Conservation (phyloP, 2,888 invertebrate species). For the Rugalucina vietnamica region DNA sequence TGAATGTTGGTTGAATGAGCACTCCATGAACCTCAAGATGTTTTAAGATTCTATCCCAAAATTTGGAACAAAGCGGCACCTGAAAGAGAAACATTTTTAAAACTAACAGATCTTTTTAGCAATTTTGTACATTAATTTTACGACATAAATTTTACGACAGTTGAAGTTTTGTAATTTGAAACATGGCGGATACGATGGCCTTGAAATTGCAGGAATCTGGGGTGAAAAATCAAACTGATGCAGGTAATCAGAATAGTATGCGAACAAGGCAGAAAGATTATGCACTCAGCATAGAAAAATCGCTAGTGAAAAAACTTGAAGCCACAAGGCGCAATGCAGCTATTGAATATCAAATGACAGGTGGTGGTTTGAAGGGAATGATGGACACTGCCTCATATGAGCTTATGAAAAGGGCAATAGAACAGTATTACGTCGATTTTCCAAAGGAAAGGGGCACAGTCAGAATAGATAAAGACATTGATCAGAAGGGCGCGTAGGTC, state of each 20-base stretch:
- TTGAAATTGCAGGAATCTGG: neutral
- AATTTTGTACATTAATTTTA: too few relatives aligned
- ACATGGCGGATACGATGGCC: neutral
- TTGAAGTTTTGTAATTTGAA: too few relatives aligned
- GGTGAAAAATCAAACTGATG: neutral
- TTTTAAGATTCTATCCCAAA: too few relatives aligned
- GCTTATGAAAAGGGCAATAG: neutral
- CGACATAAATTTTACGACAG: too few relatives aligned
- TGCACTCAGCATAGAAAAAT: neutral
- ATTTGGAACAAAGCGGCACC: too few relatives aligned
- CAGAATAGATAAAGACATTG: neutral
- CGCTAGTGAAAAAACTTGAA: neutral
- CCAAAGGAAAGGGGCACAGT: neutral
- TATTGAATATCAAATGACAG: neutral
- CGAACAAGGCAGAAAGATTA: neutral
- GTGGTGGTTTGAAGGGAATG: neutral
- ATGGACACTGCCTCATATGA: neutral
- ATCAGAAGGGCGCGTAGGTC: neutral
- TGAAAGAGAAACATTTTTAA: too few relatives aligned
- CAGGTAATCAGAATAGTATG: neutral
- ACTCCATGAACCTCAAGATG: too few relatives aligned
- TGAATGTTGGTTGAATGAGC: too few relatives aligned
- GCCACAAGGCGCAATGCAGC: neutral
- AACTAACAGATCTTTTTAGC: too few relatives aligned
- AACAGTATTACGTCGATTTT: neutral